A percentile compares a stretch with the other conserved stretches of the same genome.
Evolutionary conservation across 2,797 vertebrate species (phyloP).

Genomic region (Dendrocincla tyrannina): DNA sequence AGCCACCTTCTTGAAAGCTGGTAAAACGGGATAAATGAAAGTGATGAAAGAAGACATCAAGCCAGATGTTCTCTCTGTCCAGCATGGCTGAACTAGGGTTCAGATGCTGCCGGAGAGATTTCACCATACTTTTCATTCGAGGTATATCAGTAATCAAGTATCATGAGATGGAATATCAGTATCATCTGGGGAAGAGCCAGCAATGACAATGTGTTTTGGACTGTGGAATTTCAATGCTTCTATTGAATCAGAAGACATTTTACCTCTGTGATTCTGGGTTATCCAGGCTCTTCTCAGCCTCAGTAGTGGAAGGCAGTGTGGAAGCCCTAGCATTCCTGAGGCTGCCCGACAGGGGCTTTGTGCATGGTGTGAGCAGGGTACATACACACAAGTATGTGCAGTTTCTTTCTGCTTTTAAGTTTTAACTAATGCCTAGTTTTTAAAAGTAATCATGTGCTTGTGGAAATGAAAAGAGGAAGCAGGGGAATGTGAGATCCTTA

Average conservation of each 20-base stretch:
- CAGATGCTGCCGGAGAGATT: background rate
- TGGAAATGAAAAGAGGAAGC: background rate
- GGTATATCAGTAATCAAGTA: background rate
- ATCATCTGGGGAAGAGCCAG: background rate
- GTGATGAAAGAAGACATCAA: constrained; percentile 21
- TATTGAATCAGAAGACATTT: background rate
- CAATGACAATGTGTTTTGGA: background rate
- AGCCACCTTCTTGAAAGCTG: constrained; percentile 23
- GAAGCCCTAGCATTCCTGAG: background rate
- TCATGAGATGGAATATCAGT: background rate
- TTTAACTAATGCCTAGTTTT: background rate
- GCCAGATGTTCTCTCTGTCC: background rate
- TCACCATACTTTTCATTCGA: background rate
- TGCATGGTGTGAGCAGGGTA: background rate
- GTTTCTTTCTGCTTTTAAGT: background rate
- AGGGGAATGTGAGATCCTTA: background rate
- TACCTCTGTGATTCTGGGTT: background rate
- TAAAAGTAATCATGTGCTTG: background rate
- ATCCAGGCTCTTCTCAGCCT: background rate
- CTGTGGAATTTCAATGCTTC: background rate
- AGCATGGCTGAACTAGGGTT: background rate
- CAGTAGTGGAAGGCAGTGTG: accelerated
- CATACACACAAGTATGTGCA: background rate
- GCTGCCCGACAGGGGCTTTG: background rate
- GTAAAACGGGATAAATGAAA: background rate